These are phyloP conservation scores for Melanogrammus aeglefinus DNA, from an alignment of 2,797 vertebrate species.

Conservation along the genomic window DNA sequence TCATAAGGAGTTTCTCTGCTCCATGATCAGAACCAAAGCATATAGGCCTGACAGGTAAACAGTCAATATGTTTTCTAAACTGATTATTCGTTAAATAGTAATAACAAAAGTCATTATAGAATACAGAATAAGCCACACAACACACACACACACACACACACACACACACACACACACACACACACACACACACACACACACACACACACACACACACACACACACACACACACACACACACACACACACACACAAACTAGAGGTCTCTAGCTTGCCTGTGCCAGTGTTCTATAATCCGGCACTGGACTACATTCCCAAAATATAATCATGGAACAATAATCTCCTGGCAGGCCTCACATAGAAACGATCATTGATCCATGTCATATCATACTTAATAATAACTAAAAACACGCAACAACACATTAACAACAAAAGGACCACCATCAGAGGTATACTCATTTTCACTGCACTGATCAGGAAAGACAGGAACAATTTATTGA, in stretches of 20 bases:
- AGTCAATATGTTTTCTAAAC: no score
- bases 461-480: no score
- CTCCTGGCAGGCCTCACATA: slow-evolving; percentile 51
- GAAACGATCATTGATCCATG: slow-evolving; percentile 29
- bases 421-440: background rate
- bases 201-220: background rate
- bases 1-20: slow-evolving; percentile 22
- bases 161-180: background rate
- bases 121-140: background rate
- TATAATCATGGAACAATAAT: slow-evolving; percentile 47
- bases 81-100: background rate
- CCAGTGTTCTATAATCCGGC: slow-evolving; percentile 45
- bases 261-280: slow-evolving; percentile 27
- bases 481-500: slow-evolving; percentile 15
- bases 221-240: slow-evolving; percentile 9
- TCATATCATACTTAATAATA: background rate
- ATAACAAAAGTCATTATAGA: no score
- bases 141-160: no score
- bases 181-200: background rate
- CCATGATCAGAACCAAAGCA: background rate
- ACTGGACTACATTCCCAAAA: slow-evolving; percentile 45
- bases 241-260: slow-evolving; percentile 9
- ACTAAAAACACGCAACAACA: slow-evolving; percentile 8
- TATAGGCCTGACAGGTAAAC: background rate
- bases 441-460: no score